Evolutionary conservation across 2,888 invertebrate genomes (phyloP).

Genomic region (Eulithis prunata): DNA sequence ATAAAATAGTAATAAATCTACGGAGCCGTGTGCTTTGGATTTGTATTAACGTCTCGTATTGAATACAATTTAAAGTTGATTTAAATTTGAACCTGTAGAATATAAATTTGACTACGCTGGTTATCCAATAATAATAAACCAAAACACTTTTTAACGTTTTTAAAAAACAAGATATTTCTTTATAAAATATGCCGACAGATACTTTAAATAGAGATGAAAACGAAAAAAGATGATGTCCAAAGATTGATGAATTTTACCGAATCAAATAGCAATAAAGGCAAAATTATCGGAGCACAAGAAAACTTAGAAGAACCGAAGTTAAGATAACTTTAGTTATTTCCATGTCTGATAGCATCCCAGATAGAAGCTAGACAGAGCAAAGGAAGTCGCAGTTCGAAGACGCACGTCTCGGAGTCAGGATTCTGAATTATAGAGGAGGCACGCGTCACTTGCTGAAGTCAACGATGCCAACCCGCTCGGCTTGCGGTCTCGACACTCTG

Average conservation of each 20-base stretch:
- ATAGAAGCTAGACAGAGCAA: conserved; percentile 17
- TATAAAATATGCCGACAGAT: too few relatives aligned
- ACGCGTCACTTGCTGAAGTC: conserved; percentile 64
- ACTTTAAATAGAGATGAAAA: too few relatives aligned
- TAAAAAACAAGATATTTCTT: too few relatives aligned
- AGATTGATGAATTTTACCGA: too few relatives aligned
- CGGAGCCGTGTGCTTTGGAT: conserved; percentile 26
- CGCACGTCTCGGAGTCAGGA: conserved; percentile 43
- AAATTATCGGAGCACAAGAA: too few relatives aligned
- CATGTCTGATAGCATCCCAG: neutral
- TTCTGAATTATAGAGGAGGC: conserved; percentile 75
- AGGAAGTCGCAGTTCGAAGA: conserved; percentile 27
- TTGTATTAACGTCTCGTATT: conserved; percentile 27
- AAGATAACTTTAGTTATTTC: neutral
- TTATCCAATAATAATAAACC: too few relatives aligned
- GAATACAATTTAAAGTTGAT: conserved; percentile 15
- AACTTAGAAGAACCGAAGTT: too few relatives aligned
- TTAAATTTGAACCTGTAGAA: neutral
- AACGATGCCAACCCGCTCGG: conserved; percentile 51
- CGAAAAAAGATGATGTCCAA: too few relatives aligned
- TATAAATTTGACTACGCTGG: neutral
- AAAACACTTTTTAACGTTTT: too few relatives aligned
- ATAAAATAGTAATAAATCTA: conserved; percentile 32
- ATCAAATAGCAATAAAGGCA: too few relatives aligned
- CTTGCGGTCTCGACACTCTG: conserved; percentile 70